Base-by-base conservation (phyloP, 2,797 vertebrate species). In the Caiman crocodilus region DNA sequence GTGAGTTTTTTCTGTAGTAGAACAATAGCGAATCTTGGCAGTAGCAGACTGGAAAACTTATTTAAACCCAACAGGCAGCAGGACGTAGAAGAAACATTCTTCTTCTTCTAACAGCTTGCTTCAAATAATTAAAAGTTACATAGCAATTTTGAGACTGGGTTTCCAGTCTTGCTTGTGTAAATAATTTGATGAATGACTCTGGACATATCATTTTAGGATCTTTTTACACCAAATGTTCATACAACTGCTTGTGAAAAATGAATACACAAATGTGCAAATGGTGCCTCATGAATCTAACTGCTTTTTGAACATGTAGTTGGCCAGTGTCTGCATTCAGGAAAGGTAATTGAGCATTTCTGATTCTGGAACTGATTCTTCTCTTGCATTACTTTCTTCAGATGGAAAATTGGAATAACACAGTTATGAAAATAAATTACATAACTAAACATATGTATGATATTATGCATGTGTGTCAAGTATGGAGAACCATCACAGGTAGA, bases 1-100 rank as follows among this genome's bases (percentile, higher is more conserved):
- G 80, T 4, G 78, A 82, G 79, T 2, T 90, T 94, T 92, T 84
- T 84, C 81, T 50, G 82, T 9, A 79, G 83, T 18, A 95, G 87
- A 95, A 94, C 87, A 96, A 90, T 75, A 88, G 87, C 35, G 76
- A 93, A 95, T 89, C 15, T n/a, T 80, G 80, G 30, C 76, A 93
- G 61, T 85, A 84, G 90, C 88, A 95, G 74, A 84, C 14, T 84
- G 76, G 76, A 84, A 95, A 95, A 87, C 2, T 14, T 84, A 73
- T 84, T 94, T 88, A 94, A 93, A 90, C 88, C 81, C 82, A 87
- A 91, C 5, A 58, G 63, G 74, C 71, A 58, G 77, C 32, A 85
- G 10, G 91, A 90, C 26, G 59, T 82, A 4, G 1, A 32, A 83
- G 73, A 85, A 88, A 94, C 82, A 88, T 90, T 63, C 69, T 82